Evolutionary conservation across 2,888 invertebrate genomes (phyloP).

Genomic region (Philereme vetulata): DNA sequence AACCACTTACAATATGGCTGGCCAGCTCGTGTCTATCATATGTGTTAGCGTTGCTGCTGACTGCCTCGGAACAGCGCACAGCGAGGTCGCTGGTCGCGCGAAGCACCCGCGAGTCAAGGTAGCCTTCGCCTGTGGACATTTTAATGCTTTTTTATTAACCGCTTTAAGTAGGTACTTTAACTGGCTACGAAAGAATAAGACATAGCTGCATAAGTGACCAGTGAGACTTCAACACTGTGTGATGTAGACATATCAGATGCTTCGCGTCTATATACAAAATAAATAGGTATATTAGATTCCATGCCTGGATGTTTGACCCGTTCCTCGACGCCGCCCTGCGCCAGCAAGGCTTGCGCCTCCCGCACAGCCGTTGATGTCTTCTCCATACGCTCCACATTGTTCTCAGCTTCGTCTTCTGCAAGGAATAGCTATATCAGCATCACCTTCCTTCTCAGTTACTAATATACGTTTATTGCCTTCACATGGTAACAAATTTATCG

Average conservation of each 20-base stretch:
- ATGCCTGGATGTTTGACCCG: constrained; percentile 53
- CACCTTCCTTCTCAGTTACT: too few relatives aligned
- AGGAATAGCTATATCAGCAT: background rate
- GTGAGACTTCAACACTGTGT: too few relatives aligned
- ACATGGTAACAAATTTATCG: too few relatives aligned
- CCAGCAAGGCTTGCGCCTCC: constrained; percentile 56
- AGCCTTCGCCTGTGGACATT: constrained; percentile 59
- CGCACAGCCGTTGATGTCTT: constrained; percentile 57
- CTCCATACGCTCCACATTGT: constrained; percentile 61
- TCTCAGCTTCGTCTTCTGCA: constrained; percentile 56
- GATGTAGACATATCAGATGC: too few relatives aligned
- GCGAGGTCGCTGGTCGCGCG: constrained; percentile 67
- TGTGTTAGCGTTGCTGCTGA: constrained; percentile 69
- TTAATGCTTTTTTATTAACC: background rate
- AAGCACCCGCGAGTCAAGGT: constrained; percentile 66
- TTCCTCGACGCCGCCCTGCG: constrained; percentile 61
- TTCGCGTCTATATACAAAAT: too few relatives aligned
- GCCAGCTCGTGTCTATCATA: constrained; percentile 79
- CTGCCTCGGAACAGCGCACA: constrained; percentile 59
- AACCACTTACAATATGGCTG: constrained; percentile 68
- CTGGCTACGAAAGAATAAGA: too few relatives aligned
- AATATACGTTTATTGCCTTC: too few relatives aligned
- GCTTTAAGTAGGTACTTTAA: too few relatives aligned
- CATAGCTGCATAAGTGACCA: too few relatives aligned
- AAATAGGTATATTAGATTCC: background rate